Base-by-base conservation (phyloP, 2,113 vertebrate species). In the Mirza zaza region DNA sequence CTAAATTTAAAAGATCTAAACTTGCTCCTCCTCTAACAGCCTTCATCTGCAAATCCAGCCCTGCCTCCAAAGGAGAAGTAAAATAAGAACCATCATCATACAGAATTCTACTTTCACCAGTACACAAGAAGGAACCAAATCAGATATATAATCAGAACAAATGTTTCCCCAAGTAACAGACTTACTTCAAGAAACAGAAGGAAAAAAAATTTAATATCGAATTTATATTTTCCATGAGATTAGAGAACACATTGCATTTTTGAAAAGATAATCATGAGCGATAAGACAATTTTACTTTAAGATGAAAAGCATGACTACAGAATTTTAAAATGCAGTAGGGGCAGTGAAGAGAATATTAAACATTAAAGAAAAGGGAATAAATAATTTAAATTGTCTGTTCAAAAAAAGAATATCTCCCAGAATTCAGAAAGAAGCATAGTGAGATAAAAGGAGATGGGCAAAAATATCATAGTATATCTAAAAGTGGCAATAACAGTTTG, bases 311-410 rank as follows among this genome's bases (percentile, higher is more conserved):
- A 23, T 93, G 82, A 95, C 94, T 93, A 87, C 36, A 81, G 85
- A 95, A 97, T 97, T 96, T 97, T 92, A 91, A 97, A 95, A 89
- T 87, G 90, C 52, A 92, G 71, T 77, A 63, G 42, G 63, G 71
- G n/a, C 81, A 94, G 61, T 93, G 85, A 94, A 81, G 68, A 96
- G 63, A 88, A 91, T 88, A 96, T 97, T 97, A 97, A 97, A 97
- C 96, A 97, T 96, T 96, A 95, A 98, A 97, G 82, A 82, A 97
- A 93, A 92, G 29, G 5, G 45, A 88, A 94, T 98, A 88, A 97
- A 98, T 97, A 98, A 97, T 98, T 98, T 95, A 97, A 97, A 83
- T 83, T 73, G 55, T 87, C 91, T 91, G 52, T 94, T 92, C 82
- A 91, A 94, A 88, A 94, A 96, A 83, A 68, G 87, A 95, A 97